Conservation (phyloP, 37 sponge, comb jelly and placozoan genomes). For the Aplysina aerophoba region DNA sequence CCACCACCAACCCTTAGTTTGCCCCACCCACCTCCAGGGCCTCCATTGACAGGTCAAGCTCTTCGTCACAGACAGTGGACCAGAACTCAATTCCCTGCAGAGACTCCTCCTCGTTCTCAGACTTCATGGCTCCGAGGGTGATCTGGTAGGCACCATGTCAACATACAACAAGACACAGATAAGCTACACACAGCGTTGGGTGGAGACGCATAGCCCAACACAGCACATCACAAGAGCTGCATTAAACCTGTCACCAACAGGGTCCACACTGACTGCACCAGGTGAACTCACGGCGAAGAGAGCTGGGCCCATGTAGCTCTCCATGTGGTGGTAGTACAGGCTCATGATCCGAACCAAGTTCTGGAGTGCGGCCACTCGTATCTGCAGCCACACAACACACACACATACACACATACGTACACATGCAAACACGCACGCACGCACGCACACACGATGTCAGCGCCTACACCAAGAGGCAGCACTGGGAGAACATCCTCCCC, state of each 20-base stretch:
- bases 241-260: too few relatives aligned
- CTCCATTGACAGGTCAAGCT: constrained; percentile 91
- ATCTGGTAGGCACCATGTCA: constrained; percentile 56
- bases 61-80: constrained; percentile 99
- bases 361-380: constrained; percentile 93
- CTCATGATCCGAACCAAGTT: constrained; percentile 93
- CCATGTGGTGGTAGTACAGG: constrained; percentile 97
- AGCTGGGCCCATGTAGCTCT: constrained; percentile 98
- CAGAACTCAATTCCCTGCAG: constrained; percentile 99
- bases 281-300: constrained; percentile 86
- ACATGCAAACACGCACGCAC: too few relatives aligned
- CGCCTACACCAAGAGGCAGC: too few relatives aligned
- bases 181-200: neutral
- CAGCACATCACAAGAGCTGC: too few relatives aligned
- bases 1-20: neutral
- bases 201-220: too few relatives aligned
- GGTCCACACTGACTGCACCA: neutral
- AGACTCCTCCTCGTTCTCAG: constrained; percentile 73
- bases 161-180: neutral
- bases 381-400: constrained; percentile 26
- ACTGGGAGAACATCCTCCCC: too few relatives aligned
- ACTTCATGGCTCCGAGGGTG: constrained; percentile 96
- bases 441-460: too few relatives aligned
- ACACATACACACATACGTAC: neutral
- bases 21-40: constrained; percentile 73